phyloP scores from a whole-genome alignment of 2,113 vertebrate genomes.

The Seriola aureovittata region DNA sequence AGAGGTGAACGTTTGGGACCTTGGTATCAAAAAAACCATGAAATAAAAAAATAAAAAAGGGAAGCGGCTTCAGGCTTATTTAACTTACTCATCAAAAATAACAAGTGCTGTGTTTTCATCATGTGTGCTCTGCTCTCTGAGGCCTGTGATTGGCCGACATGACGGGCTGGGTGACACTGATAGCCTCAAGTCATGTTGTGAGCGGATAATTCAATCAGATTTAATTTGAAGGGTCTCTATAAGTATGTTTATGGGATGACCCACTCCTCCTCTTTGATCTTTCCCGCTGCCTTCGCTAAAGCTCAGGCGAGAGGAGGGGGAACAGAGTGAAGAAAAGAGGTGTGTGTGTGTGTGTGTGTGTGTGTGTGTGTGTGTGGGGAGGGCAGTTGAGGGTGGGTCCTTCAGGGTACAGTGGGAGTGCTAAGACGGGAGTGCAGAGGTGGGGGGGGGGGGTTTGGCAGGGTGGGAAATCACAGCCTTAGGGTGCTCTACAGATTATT shows the following conservation, averaged over 20 bases:
- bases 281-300: slow-evolving; percentile 29
- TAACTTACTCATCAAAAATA: slow-evolving; percentile 48
- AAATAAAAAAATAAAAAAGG: slow-evolving; percentile 23
- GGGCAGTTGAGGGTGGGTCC: slow-evolving; percentile 57
- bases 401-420: slow-evolving; percentile 62
- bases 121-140: neutral
- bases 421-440: slow-evolving; percentile 52
- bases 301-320: slow-evolving; percentile 20
- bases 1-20: slow-evolving; percentile 31
- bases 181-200: slow-evolving; percentile 36
- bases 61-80: neutral
- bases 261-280: slow-evolving; percentile 55
- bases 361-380: neutral
- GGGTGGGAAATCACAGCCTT: slow-evolving; percentile 66
- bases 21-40: slow-evolving; percentile 16
- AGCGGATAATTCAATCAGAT: slow-evolving; percentile 71
- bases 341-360: neutral
- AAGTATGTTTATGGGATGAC: slow-evolving; percentile 64
- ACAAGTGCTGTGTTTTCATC: slow-evolving; percentile 33
- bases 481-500: slow-evolving; percentile 71
- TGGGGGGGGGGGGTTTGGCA: slow-evolving; percentile 43
- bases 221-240: slow-evolving; percentile 42
- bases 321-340: slow-evolving; percentile 4
- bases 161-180: slow-evolving; percentile 35
- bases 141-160: slow-evolving; percentile 35